These are phyloP conservation scores for Sinocyclocheilus rhinocerous DNA, from an alignment of 2,113 vertebrate species.

Conservation along the genomic window DNA sequence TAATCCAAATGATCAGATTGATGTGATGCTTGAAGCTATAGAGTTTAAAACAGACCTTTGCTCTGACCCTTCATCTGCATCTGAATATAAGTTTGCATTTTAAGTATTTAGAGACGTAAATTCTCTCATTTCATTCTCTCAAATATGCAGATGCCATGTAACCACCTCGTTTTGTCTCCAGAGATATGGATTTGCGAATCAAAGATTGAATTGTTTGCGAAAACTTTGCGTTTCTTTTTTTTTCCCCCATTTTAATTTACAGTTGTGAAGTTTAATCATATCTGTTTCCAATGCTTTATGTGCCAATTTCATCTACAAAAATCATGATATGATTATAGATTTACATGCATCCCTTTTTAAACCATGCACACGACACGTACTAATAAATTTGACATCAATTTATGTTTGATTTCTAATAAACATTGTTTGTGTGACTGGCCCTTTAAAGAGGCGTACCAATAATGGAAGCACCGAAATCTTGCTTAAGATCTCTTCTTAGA, in stretches of 20 bases:
- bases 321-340: background rate
- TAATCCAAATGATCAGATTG: background rate
- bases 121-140: background rate
- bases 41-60: background rate
- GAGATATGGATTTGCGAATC: background rate
- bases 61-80: background rate
- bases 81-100: background rate
- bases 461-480: background rate
- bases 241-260: background rate
- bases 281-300: background rate
- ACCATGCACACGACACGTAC: background rate
- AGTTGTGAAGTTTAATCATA: background rate
- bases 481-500: background rate
- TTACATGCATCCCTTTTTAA: background rate
- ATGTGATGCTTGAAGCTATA: background rate
- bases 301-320: background rate
- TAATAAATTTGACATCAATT: background rate
- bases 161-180: background rate
- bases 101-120: background rate
- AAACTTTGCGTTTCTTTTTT: background rate
- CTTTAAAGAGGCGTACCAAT: background rate
- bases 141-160: background rate
- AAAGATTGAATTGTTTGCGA: background rate
- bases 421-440: background rate
- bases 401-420: background rate